Evolutionary conservation across 1,140 invertebrate genomes (phyloP).

Genomic region (Achatina immaculata): DNA sequence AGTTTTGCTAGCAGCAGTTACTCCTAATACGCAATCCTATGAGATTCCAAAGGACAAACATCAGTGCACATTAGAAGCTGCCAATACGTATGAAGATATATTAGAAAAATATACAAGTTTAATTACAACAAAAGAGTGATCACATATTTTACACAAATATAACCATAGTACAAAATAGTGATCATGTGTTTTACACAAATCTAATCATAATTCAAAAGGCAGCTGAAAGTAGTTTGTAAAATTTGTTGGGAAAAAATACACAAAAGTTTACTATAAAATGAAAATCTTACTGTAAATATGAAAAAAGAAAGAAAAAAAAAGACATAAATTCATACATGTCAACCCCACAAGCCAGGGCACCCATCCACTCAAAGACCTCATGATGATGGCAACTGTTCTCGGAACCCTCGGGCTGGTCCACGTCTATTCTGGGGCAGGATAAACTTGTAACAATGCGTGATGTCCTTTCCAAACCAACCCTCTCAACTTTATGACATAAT

Average conservation of each 20-base stretch:
- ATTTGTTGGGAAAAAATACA: no score
- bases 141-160: no score
- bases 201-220: no score
- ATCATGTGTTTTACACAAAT: no score
- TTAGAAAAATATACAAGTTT: neutral
- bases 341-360: conserved; percentile 4
- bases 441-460: neutral
- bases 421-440: conserved; percentile 9
- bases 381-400: conserved; percentile 1
- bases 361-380: conserved; percentile 22
- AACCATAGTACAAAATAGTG: no score
- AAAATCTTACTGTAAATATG: no score
- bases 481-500: conserved; percentile 6
- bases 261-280: no score
- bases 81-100: neutral
- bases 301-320: neutral
- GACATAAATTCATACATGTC: neutral
- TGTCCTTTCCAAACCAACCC: neutral
- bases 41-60: neutral
- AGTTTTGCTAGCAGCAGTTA: neutral
- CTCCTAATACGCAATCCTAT: neutral
- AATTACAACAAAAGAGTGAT: neutral
- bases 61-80: neutral
- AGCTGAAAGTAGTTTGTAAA: no score
- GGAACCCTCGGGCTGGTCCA: neutral